Evolutionary conservation across 2,888 invertebrate genomes (phyloP).

Genomic region (Rhyacophila evoluta): DNA sequence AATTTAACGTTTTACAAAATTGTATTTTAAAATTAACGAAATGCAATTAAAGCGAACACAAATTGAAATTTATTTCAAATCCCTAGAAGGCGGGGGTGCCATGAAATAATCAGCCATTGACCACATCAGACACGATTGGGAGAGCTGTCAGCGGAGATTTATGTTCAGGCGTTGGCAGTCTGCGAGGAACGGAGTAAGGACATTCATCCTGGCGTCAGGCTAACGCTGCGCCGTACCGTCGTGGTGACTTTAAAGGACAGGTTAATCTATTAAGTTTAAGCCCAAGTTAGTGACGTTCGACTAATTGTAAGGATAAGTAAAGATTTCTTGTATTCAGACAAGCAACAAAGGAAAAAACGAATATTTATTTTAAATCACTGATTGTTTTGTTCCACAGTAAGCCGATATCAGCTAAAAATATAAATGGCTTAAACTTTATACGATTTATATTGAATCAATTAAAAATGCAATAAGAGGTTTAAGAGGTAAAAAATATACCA

Average conservation of each 20-base stretch:
- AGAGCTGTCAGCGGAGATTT: neutral
- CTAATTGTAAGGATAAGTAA: too few relatives aligned
- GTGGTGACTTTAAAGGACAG: neutral
- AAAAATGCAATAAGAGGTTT: too few relatives aligned
- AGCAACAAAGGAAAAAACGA: too few relatives aligned
- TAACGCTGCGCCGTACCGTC: neutral
- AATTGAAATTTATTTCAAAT: slow-evolving; percentile 1
- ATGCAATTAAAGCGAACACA: neutral
- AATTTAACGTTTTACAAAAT: too few relatives aligned
- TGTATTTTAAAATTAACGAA: too few relatives aligned
- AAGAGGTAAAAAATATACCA: too few relatives aligned
- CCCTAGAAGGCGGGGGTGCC: neutral
- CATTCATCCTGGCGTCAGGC: neutral
- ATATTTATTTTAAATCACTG: too few relatives aligned
- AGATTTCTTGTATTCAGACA: too few relatives aligned
- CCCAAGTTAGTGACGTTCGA: neutral
- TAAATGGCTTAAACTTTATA: too few relatives aligned
- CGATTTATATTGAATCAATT: too few relatives aligned
- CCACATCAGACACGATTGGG: neutral
- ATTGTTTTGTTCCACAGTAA: too few relatives aligned
- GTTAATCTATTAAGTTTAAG: slow-evolving; percentile 1
- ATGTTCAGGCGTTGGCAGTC: neutral
- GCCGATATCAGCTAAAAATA: too few relatives aligned
- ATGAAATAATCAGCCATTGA: neutral
- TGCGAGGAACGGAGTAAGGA: neutral